Evolutionary conservation across 1,140 invertebrate genomes (phyloP), one percentile per base, ranked within the genome.

Genomic region (Pissodes strobi): DNA sequence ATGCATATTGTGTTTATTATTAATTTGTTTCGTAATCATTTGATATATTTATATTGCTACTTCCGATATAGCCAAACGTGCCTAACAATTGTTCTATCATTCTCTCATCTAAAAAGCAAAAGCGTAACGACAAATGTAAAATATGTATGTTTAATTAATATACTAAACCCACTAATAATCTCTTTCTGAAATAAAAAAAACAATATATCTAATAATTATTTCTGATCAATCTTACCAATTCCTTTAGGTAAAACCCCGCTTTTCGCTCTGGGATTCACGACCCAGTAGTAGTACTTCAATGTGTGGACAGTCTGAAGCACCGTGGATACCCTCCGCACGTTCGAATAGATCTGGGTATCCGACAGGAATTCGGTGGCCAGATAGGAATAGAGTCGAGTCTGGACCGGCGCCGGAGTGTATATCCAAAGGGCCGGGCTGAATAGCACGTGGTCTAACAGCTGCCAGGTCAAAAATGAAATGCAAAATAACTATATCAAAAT

Each of bases 381-480:
- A 82, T 98, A 99, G 69, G 93, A 94, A 80, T 99, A 99, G 18
- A 99, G 86, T 51, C 93, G 86, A 30, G 93, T 93, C 82, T 99
- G 97, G n/a, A 98, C 95, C 63, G 90, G 88, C 10, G 95, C 92
- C 43, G 94, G 92, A 10, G 96, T 95, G 80, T 98, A 95, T 72
- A 99, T 97, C 97, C 97, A 99, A 39, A 99, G 83, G 21, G 94
- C 93, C 4, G 97, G 95, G 86, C 99, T 99, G 86, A 99, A 99
- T 25, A 99, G 86, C 39, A 99, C 91, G 82, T 99, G 94, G 81
- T 99, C 97, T 83, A 99, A 86, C 69, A 99, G 86, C 89, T 99
- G 93, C 86, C 89, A 91, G 71, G 87, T 90, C 73, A 88, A 82
- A 82, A 88, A 88, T 80, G 86, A 88, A 83, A 88, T 87, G 83